Conservation (phyloP, 2,113 vertebrate species). For the Heliornis fulica region DNA sequence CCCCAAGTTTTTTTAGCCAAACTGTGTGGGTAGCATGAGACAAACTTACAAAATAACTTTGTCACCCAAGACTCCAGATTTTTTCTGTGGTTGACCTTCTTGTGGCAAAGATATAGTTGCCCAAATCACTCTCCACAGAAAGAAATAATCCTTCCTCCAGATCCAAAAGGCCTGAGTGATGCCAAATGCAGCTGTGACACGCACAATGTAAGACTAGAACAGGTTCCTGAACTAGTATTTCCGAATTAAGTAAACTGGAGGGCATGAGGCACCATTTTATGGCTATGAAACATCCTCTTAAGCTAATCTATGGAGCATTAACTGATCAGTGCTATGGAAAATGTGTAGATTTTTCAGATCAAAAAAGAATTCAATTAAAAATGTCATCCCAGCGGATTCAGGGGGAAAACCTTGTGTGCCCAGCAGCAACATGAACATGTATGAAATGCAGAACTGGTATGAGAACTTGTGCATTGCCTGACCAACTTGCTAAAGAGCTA, state of each 20-base stretch:
- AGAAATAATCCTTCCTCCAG: background rate
- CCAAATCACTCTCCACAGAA: background rate
- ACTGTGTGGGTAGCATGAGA: background rate
- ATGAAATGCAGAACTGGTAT: background rate
- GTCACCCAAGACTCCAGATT: background rate
- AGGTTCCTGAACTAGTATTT: background rate
- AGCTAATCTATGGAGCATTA: background rate
- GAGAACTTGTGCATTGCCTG: background rate
- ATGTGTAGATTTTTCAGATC: background rate
- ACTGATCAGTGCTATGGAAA: background rate
- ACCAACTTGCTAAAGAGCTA: background rate
- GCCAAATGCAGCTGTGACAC: background rate
- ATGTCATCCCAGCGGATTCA: background rate
- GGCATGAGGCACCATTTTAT: background rate
- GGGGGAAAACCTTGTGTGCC: background rate
- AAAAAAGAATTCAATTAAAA: background rate
- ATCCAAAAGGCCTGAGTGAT: background rate
- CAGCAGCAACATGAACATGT: background rate
- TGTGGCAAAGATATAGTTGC: background rate
- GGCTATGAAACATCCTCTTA: background rate
- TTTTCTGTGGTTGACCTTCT: background rate
- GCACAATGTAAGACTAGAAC: background rate
- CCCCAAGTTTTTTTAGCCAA: background rate
- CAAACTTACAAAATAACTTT: background rate
- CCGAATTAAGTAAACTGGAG: background rate